Conservation (phyloP, 2,888 invertebrate genomes). For the Dioctria rufipes region DNA sequence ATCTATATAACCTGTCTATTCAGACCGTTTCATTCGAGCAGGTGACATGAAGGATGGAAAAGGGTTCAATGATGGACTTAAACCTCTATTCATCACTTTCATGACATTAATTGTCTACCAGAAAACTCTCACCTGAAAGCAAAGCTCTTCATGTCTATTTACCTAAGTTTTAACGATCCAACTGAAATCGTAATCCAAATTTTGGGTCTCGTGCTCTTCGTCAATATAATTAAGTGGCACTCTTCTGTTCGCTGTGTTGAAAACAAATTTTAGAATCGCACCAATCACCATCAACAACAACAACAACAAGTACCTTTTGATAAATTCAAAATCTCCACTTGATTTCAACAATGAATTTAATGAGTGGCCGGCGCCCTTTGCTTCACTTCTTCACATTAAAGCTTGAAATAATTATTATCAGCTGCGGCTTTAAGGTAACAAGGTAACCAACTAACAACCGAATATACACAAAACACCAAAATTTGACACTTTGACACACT, state of each 20-base stretch:
- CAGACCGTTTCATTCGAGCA: background rate
- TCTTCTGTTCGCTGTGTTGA: background rate
- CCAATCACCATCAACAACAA: too few relatives aligned
- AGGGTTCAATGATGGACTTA: constrained; percentile 34
- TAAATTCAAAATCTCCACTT: background rate
- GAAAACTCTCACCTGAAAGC: constrained; percentile 20
- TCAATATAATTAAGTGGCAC: constrained; percentile 1
- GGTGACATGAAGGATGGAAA: constrained; percentile 1
- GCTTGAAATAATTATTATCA: background rate
- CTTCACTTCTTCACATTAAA: constrained; percentile 34
- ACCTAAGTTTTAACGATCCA: constrained; percentile 24
- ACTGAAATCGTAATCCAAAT: constrained; percentile 35
- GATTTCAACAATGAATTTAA: background rate
- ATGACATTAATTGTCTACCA: constrained; percentile 19
- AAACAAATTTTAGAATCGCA: background rate
- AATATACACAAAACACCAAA: constrained; percentile 11
- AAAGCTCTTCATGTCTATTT: background rate
- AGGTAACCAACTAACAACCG: background rate
- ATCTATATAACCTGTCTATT: constrained; percentile 19
- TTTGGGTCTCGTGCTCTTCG: background rate
- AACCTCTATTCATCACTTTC: constrained; percentile 22
- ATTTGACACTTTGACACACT: constrained; percentile 48
- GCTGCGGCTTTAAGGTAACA: constrained; percentile 10
- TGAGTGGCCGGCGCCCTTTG: background rate
- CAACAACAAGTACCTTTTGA: background rate